A percentile compares a stretch with the other conserved stretches of the same genome.
These are phyloP conservation scores for Willisornis vidua DNA, from an alignment of 2,113 vertebrate species.

Conservation along the genomic window DNA sequence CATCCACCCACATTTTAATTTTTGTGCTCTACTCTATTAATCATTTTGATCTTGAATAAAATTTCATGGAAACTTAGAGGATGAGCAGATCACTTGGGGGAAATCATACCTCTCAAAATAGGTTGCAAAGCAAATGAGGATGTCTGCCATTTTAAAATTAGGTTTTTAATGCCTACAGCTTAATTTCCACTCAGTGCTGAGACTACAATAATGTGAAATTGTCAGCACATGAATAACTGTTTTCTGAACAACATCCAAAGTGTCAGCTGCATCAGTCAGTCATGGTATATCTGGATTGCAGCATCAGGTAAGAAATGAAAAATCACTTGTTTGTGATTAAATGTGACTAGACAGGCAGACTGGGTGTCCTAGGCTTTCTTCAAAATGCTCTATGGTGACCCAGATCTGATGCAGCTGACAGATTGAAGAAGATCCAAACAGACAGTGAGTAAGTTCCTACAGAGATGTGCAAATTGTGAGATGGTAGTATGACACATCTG, in stretches of 20 bases:
- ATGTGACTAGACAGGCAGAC: conserved; percentile 9
- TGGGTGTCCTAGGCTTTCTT: background rate
- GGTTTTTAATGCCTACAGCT: background rate
- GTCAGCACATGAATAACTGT: background rate
- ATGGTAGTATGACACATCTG: background rate
- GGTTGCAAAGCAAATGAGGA: background rate
- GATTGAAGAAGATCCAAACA: conserved; percentile 29
- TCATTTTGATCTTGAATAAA: background rate
- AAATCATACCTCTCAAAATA: background rate
- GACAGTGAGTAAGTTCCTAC: background rate
- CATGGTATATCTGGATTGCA: background rate
- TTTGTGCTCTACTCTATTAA: background rate
- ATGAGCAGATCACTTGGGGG: background rate
- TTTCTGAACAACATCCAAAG: background rate
- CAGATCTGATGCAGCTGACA: conserved; percentile 31
- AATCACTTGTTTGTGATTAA: conserved; percentile 16
- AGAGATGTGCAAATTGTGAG: conserved; percentile 15
- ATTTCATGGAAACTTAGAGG: background rate
- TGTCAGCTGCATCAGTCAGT: background rate
- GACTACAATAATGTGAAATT: background rate
- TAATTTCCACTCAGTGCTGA: background rate
- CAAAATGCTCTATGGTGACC: background rate
- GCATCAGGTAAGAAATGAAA: conserved; percentile 4
- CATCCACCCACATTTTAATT: background rate
- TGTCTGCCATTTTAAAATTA: background rate